A percentile compares a stretch with the other conserved stretches of the same genome.
Evolutionary conservation across 2,888 invertebrate genomes (phyloP).

Genomic region (Abrostola tripartita): DNA sequence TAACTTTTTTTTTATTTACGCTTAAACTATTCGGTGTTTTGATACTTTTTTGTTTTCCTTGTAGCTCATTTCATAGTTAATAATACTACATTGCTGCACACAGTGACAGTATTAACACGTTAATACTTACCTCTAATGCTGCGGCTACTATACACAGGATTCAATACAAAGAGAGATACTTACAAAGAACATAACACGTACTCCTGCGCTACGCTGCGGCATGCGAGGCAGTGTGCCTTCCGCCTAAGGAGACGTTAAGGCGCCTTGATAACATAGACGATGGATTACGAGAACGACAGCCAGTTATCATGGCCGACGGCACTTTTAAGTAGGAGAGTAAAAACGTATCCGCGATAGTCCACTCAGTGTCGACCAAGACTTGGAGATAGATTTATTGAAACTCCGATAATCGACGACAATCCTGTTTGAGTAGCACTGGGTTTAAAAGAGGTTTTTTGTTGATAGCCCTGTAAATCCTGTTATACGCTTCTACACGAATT

Average conservation of each 20-base stretch:
- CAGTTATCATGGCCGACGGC: conserved; percentile 7
- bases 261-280: conserved; percentile 15
- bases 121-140: too few species aligned
- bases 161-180: too few species aligned
- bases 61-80: too few species aligned
- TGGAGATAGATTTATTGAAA: not conserved
- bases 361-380: not conserved
- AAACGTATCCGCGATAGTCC: not conserved
- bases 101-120: too few species aligned
- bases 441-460: not conserved
- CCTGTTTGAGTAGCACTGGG: not conserved
- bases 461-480: not conserved
- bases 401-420: not conserved
- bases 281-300: conserved; percentile 2
- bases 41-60: too few species aligned
- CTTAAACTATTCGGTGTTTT: too few species aligned
- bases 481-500: not conserved
- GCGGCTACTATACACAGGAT: too few species aligned
- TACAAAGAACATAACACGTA: too few species aligned
- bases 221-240: not conserved
- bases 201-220: too few species aligned
- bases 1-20: too few species aligned
- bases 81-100: too few species aligned
- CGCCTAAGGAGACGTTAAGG: conserved; percentile 17
- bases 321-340: conserved; percentile 4